Conservation (phyloP, 2,797 vertebrate genomes). For the Thalassophryne amazonica region DNA sequence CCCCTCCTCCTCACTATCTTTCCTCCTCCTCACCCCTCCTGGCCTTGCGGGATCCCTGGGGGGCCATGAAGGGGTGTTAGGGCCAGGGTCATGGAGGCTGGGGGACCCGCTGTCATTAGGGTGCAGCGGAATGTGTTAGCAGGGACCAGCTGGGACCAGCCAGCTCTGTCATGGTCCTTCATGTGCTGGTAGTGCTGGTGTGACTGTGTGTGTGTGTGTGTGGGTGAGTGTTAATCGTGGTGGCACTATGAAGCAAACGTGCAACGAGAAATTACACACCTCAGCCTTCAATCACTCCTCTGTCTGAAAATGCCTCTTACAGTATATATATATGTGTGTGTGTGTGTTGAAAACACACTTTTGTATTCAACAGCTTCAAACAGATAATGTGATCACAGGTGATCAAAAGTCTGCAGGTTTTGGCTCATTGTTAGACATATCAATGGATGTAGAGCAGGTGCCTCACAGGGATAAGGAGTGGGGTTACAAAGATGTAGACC, state of each 20-base stretch:
- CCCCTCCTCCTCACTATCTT: conserved; percentile 29
- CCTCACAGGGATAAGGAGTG: too few species aligned
- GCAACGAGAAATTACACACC: too few species aligned
- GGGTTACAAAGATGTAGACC: too few species aligned
- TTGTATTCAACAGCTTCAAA: too few species aligned
- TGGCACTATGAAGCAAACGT: background rate
- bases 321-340: too few species aligned
- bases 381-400: too few species aligned
- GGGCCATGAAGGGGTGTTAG: conserved; percentile 81
- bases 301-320: too few species aligned
- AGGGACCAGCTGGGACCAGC: conserved; percentile 81
- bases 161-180: conserved; percentile 47
- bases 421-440: too few species aligned
- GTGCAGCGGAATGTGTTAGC: conserved; percentile 85
- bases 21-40: conserved; percentile 64
- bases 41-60: conserved; percentile 72
- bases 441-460: too few species aligned
- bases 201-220: conserved; percentile 7
- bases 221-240: conserved; percentile 11
- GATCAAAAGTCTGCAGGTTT: too few species aligned
- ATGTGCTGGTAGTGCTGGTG: conserved; percentile 62
- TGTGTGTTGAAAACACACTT: too few species aligned
- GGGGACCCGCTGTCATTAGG: conserved; percentile 82
- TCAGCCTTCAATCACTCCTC: too few species aligned
- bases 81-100: conserved; percentile 75